Base-by-base conservation (phyloP, 92 coral and sea anemone genomes). In the Zoanthus sansibaricus region DNA sequence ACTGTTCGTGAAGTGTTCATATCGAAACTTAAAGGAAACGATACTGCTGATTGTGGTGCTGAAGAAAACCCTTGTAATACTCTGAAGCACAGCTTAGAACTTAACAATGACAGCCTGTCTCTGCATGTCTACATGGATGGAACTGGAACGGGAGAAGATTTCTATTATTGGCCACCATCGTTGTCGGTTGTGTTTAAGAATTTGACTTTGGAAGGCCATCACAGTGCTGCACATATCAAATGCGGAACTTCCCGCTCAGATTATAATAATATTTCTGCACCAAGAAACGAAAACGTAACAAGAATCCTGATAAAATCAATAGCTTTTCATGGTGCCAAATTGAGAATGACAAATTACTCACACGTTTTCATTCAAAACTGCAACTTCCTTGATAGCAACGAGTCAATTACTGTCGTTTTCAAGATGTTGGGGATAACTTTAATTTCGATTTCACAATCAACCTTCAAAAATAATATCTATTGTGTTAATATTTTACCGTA, bases 131-230 rank as follows among this genome's bases (percentile, higher is more conserved):
- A 25, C 25, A 25, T 80, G 10, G 85, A 80, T 45, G 85, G 85
- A 66, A 62, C 56, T 4, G 85, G 75, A 6, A 80, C 85, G 64
- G 32, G 16, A 3, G 10, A 30, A 42, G 4, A 78, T 7, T n/a
- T 46, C 37, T 78, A 78, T 12, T 76, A 51, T 32, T 76, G 82
- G 82, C 82, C 82, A 15, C 67, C 67, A 0, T 9, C 82, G 25
- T 15, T 54, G 6, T 49, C 59, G 17, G 82, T 21, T 52, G 67
- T 76, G 46, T 76, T 25, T 46, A 76, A 76, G 32, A 76, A 51
- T 1, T 6, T 76, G 52, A 76, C 45, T 0, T 54, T 76, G 37
- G 67, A 76, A 56, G 82, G 64, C 0, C 14, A 49, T 30, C 66
- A 51, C 13, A 33, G 42, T 52, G 45, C 9, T 51, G 82, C 82